Conservation (phyloP, 2,113 vertebrate genomes). For the Phylloscopus trochilus region DNA sequence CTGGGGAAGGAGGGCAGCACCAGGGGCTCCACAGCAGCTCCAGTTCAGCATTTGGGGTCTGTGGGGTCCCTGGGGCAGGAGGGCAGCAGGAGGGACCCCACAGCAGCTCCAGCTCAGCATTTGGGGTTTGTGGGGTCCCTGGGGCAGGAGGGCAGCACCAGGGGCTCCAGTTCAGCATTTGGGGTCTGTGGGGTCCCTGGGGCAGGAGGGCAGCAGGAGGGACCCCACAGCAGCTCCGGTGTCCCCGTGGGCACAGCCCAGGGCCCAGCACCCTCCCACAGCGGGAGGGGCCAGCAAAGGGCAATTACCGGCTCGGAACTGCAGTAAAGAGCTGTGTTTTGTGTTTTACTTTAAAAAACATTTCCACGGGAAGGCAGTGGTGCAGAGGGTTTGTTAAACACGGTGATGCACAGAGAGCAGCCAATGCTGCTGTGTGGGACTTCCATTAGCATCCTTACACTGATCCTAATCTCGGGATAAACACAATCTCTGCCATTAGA, state of each 20-base stretch:
- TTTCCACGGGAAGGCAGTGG: conserved; percentile 11
- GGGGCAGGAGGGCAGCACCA: not conserved
- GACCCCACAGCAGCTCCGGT: no score
- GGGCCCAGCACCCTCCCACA: no score
- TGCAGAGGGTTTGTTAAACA: not conserved
- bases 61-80: no score
- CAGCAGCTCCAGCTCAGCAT: no score
- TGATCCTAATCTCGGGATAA: not conserved
- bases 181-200: not conserved
- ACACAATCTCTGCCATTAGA: not conserved
- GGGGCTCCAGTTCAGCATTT: no score
- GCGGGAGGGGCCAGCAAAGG: not conserved
- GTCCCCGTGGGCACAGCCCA: not conserved
- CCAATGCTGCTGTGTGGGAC: not conserved
- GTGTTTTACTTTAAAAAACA: conserved; percentile 22
- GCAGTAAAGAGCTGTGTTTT: conserved; percentile 36
- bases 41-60: no score
- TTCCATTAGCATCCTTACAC: not conserved
- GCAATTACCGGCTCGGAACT: conserved; percentile 14
- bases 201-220: no score
- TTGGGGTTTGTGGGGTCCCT: not conserved
- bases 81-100: no score
- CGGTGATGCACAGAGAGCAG: not conserved
- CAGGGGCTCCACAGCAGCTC: no score
- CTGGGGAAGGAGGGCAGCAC: not conserved